A percentile compares a stretch with the other conserved stretches of the same genome.
phyloP scores from a whole-genome alignment of 2,113 vertebrate species.

The Nansenia antarctica region DNA sequence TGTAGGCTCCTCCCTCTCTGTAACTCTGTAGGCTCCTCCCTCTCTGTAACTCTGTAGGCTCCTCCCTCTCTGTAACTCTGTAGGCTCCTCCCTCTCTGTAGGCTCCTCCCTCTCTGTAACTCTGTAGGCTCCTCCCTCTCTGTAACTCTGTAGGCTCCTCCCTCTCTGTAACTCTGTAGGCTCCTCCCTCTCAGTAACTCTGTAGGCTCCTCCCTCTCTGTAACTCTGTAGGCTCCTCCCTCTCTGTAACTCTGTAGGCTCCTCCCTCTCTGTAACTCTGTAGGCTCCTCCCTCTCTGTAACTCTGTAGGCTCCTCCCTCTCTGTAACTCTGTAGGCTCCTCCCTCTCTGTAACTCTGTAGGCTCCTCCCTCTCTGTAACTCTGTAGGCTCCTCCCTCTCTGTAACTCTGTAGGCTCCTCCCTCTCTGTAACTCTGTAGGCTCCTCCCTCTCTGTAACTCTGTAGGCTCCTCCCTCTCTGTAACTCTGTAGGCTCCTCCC shows the following conservation, averaged over 20 bases:
- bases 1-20: conserved; percentile 41
- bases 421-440: conserved; percentile 49
- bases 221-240: background rate
- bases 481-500: background rate
- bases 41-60: conserved; percentile 44
- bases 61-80: conserved; percentile 47
- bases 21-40: background rate
- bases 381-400: background rate
- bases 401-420: conserved; percentile 37
- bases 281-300: conserved; percentile 47
- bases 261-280: conserved; percentile 47
- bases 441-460: conserved; percentile 47
- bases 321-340: conserved; percentile 40
- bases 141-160: conserved; percentile 37
- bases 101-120: too few species aligned
- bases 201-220: conserved; percentile 41
- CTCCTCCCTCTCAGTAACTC: conserved; percentile 58
- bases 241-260: conserved; percentile 44
- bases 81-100: too few species aligned
- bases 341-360: conserved; percentile 46
- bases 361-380: conserved; percentile 48
- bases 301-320: background rate
- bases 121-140: background rate
- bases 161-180: conserved; percentile 49
- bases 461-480: conserved; percentile 41